phyloP scores from a whole-genome alignment of 2,113 vertebrate species.

The Trinectes maculatus region DNA sequence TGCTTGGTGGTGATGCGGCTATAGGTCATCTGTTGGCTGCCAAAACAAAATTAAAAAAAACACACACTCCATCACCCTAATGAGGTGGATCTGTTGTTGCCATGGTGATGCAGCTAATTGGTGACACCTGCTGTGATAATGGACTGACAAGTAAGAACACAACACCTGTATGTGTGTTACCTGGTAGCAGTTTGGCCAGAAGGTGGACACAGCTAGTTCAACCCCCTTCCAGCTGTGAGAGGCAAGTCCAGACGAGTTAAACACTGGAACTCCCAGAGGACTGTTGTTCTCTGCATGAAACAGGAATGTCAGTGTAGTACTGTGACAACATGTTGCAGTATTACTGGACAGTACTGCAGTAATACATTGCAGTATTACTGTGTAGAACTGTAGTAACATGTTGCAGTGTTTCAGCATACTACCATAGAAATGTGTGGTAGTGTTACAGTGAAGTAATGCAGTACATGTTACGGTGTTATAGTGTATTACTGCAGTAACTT shows the following conservation, averaged over 20 bases:
- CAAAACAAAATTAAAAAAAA: too few relatives aligned
- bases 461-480: too few relatives aligned
- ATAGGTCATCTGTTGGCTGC: too few relatives aligned
- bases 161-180: conserved; percentile 77
- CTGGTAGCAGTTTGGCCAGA: conserved; percentile 98
- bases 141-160: too few relatives aligned
- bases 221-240: conserved; percentile 88
- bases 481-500: too few relatives aligned
- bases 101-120: conserved; percentile 40
- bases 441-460: too few relatives aligned
- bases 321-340: too few relatives aligned
- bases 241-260: conserved; percentile 88
- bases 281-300: conserved; percentile 86
- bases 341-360: neutral
- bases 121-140: conserved; percentile 29
- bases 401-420: too few relatives aligned
- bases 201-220: conserved; percentile 95
- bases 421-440: too few relatives aligned
- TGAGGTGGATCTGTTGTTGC: conserved; percentile 32
- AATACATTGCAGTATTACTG: too few relatives aligned
- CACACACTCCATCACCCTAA: conserved; percentile 21
- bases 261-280: conserved; percentile 88
- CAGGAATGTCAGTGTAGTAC: neutral
- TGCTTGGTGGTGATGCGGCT: too few relatives aligned
- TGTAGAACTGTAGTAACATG: too few relatives aligned